These are phyloP conservation scores for Meiosimyza decipiens DNA, from an alignment of 2,888 invertebrate species.

Conservation along the genomic window DNA sequence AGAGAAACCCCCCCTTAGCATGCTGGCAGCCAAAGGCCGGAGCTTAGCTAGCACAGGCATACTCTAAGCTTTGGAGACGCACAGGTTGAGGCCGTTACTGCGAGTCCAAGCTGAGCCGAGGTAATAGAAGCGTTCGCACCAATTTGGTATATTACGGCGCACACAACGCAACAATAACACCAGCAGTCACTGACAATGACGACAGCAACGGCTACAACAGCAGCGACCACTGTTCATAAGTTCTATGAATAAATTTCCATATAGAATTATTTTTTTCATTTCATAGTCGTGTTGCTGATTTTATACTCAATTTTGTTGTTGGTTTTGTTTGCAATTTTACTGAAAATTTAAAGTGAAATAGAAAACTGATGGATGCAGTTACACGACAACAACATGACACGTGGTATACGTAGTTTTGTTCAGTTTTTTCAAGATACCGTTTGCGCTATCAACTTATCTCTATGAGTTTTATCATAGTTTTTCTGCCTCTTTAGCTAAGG, in stretches of 20 bases:
- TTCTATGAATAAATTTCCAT: conserved; percentile 67
- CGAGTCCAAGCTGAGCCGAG: conserved; percentile 6
- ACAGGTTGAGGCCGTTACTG: neutral
- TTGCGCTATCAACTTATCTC: conserved; percentile 47
- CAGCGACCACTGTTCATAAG: conserved; percentile 51
- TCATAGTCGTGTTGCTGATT: neutral
- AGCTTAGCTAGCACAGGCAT: conserved; percentile 16
- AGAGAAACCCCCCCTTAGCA: neutral
- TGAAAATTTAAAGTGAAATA: conserved; percentile 34
- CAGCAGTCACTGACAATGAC: neutral
- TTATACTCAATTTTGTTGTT: neutral
- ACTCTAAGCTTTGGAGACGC: conserved; percentile 3
- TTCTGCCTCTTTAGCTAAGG: conserved; percentile 56
- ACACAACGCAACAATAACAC: neutral
- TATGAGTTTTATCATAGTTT: conserved; percentile 28
- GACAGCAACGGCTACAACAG: conserved; percentile 6
- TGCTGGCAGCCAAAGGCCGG: conserved; percentile 7
- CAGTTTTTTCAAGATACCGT: conserved; percentile 46
- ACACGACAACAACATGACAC: conserved; percentile 23
- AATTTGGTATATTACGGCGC: conserved; percentile 24
- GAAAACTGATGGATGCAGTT: conserved; percentile 37
- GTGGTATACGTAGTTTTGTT: conserved; percentile 52
- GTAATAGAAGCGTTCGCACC: conserved; percentile 27
- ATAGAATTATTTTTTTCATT: conserved; percentile 44
- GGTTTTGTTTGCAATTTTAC: conserved; percentile 12